Evolutionary conservation across 1,140 invertebrate genomes (phyloP).

Genomic region (Trichonephila clavata): DNA sequence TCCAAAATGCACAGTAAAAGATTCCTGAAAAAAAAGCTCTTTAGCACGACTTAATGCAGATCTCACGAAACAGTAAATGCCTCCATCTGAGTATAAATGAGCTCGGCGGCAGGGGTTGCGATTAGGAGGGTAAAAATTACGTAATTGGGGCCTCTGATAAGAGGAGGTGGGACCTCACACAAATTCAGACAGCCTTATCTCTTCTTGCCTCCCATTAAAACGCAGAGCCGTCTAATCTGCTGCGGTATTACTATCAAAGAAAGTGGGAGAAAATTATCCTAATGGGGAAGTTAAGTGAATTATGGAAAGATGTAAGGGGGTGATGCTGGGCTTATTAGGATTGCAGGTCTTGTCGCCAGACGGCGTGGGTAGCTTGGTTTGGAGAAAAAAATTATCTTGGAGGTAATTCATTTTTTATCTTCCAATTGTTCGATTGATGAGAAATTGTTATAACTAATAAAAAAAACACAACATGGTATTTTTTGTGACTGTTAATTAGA

Average conservation of each 20-base stretch:
- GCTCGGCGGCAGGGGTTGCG: conserved; percentile 1
- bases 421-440: not conserved
- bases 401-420: not conserved
- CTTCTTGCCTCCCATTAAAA: conserved; percentile 41
- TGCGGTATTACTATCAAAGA: conserved; percentile 31
- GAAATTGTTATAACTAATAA: not conserved
- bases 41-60: conserved; percentile 37
- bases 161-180: conserved; percentile 1
- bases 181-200: conserved; percentile 36
- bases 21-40: not conserved
- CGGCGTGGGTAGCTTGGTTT: not conserved
- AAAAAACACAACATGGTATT: not conserved
- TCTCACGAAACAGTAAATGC: conserved; percentile 39
- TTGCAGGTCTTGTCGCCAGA: conserved; percentile 38
- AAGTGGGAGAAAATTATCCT: conserved; percentile 68
- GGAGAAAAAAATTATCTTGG: not conserved
- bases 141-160: conserved; percentile 54
- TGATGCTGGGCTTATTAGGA: conserved; percentile 1
- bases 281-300: conserved; percentile 69
- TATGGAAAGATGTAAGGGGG: conserved; percentile 46
- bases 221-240: not conserved
- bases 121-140: conserved; percentile 62
- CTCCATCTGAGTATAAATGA: conserved; percentile 35
- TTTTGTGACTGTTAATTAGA: not conserved
- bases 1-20: not conserved